Evolutionary conservation across 2,888 invertebrate species (phyloP), one percentile per base, ranked within the genome.

Genomic region (Euzophera pinguis): DNA sequence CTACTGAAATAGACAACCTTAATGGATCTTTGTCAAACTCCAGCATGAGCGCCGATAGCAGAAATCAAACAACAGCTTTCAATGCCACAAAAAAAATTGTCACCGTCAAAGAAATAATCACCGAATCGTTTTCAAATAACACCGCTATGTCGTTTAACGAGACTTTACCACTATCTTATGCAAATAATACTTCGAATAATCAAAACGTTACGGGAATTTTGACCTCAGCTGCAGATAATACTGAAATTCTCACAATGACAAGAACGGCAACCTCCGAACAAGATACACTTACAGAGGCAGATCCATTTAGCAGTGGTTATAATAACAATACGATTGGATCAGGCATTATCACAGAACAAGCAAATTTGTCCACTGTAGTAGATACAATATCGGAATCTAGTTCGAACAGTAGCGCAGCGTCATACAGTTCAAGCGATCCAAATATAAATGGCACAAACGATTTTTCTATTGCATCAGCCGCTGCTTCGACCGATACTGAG

Each of bases 211-310:
- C 43, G 4, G 43, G 29, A 8, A 4, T n/a, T n/a, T 7, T 43
- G 29, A 13, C 9, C 0, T 27, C 43, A 9, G 12, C 43, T 29
- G 4, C 29, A 43, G 12, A 27, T 29, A 8, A 27, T 13, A 29
- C 43, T 12, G 29, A 50, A 14, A 35, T 47, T 38, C 6, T 54
- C 8, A 47, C 51, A 22, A 32, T 52, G 12, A 47, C 37, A 32
- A 48, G 42, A n/a, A 52, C 47, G 13, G 32, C 32, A 4, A 51
- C 42, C n/a, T 22, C 17, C 14, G 42, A 52, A 17, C 16, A 29
- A 17, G 38, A 48, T 4, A 42, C 12, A 0, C 12, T 50, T 32
- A 48, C 37, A 7, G 43, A 48, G 13, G 7, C 43, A 0, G 8
- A 38, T 3, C 38, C 27, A 9, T n/a, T n/a, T n/a, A n/a, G n/a